A percentile compares a stretch with the other conserved stretches of the same genome.
phyloP scores from a whole-genome alignment of 2,113 vertebrate genomes.

The Delphinapterus leucas region DNA sequence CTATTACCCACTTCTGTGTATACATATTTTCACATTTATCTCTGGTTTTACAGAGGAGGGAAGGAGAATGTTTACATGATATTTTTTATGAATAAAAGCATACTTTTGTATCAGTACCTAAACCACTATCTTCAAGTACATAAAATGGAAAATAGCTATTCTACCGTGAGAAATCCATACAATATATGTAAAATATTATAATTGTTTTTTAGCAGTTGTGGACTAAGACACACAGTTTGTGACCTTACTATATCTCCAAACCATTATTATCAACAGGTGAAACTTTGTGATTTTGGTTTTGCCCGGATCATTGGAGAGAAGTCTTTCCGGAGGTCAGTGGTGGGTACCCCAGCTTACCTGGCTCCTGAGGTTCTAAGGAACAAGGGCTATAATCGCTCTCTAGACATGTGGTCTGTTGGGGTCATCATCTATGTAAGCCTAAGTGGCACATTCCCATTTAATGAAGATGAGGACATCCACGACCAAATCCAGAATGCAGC shows the following conservation, averaged over 20 bases:
- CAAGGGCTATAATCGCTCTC: conserved; percentile 97
- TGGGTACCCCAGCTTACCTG: conserved; percentile 96
- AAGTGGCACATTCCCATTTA: conserved; percentile 97
- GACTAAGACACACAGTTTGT: neutral
- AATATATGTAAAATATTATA: neutral
- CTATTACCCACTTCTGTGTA: neutral
- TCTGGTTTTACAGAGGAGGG: neutral
- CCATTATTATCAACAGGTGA: conserved; percentile 87
- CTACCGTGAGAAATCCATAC: neutral
- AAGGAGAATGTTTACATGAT: neutral
- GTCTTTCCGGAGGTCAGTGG: conserved; percentile 96
- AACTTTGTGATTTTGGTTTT: conserved; percentile 98
- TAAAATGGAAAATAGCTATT: neutral
- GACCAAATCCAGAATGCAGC: conserved; percentile 99
- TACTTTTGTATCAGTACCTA: neutral
- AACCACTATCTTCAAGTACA: neutral
- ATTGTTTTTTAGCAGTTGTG: neutral
- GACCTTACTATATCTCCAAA: neutral
- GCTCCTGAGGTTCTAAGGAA: conserved; percentile 96
- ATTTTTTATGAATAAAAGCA: conserved; percentile 13
- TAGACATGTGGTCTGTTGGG: conserved; percentile 99
- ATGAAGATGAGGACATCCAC: conserved; percentile 98
- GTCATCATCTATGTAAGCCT: conserved; percentile 98
- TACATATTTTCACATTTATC: neutral
- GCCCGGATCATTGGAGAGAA: conserved; percentile 98